A percentile compares a stretch with the other conserved stretches of the same genome.
Conservation (phyloP, 2,797 vertebrate genomes). For the Somateria mollissima region DNA sequence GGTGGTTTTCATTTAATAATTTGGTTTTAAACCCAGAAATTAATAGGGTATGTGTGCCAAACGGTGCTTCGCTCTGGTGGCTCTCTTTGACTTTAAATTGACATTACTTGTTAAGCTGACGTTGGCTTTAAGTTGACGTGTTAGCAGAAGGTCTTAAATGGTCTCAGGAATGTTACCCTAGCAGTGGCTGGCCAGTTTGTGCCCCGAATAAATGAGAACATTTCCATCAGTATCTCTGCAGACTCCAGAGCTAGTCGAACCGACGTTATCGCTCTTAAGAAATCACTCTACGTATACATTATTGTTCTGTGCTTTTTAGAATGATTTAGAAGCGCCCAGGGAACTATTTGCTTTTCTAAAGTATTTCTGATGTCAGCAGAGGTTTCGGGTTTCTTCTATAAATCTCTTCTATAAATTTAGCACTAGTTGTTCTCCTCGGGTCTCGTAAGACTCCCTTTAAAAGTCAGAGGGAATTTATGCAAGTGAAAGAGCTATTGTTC, state of each 20-base stretch:
- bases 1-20: not conserved
- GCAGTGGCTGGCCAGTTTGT: not conserved
- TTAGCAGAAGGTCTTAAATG: not conserved
- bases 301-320: not conserved
- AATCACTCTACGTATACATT: fast-evolving
- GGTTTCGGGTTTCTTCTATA: not conserved
- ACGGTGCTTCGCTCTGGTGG: not conserved
- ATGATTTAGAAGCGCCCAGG: slow-evolving; percentile 2
- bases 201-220: not conserved
- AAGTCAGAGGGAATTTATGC: not conserved
- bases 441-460: not conserved
- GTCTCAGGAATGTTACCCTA: not conserved
- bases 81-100: not conserved
- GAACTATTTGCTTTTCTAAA: not conserved
- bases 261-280: not conserved
- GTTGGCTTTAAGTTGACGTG: not conserved
- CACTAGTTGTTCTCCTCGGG: not conserved
- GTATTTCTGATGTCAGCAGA: not conserved
- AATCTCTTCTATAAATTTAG: slow-evolving; percentile 4
- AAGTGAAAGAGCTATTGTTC: slow-evolving; percentile 35
- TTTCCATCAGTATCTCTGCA: not conserved
- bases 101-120: too few species aligned
- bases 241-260: not conserved
- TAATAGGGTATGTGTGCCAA: not conserved
- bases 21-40: not conserved